Evolutionary conservation across 2,888 invertebrate species (phyloP), one percentile per base, ranked within the genome.

Genomic region (Linyphia triangularis): DNA sequence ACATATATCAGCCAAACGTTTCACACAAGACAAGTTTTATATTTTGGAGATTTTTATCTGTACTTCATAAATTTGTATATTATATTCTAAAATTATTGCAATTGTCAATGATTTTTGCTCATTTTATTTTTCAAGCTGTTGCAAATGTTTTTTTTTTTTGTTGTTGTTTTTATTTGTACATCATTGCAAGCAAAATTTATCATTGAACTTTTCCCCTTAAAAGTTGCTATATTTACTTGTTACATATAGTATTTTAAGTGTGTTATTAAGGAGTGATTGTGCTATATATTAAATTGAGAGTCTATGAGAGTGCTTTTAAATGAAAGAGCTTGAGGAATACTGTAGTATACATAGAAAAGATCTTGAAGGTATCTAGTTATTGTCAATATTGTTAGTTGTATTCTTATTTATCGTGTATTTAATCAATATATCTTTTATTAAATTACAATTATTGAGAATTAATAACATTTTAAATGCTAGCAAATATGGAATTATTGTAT

Each of bases 1-100:
- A 70, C 40, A 70, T 70, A 43, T 24, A 43, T 70, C 43, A 70
- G 43, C 43, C 70, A 43, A 70, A 70, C 43, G 22, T 43, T n/a
- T 69, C 26, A 61, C 24, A 24, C 22, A 24, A 43, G 43, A 16
- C 28, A 51, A 43, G 30, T 43, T 16, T 43, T 43, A 43, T 43
- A 43, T 70, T 70, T 70, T 43, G 24, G 26, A 7, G n/a, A 22
- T 70, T 43, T 67, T 51, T 51, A 51, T 70, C 43, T 70, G 43
- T 70, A 26, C 43, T 70, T 70, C 70, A 51, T 37, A n/a, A 67
- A 30, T 6, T 51, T 67, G n/a, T 26, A 43, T 70, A 43, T 22
- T 13, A 6, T 9, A 70, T 43, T 24, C 9, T 69, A 6, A 19
- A 19, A 19, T 33, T 69, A 43, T 40, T 40, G 43, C 37, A 24